Evolutionary conservation across 2,888 invertebrate species (phyloP).

Genomic region (Nudaria mundana): DNA sequence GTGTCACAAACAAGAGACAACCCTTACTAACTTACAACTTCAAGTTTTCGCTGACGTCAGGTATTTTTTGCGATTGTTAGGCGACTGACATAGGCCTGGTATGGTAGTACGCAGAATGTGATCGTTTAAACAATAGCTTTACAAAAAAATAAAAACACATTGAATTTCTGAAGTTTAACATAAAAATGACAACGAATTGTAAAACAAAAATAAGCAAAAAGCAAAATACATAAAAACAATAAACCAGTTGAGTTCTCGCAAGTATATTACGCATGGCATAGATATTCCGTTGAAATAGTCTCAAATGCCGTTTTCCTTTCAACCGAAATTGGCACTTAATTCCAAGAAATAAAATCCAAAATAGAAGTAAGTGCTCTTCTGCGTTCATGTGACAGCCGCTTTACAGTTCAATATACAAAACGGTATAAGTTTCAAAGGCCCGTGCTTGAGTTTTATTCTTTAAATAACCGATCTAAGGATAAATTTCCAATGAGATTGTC

Average conservation of each 20-base stretch:
- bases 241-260: conserved; percentile 39
- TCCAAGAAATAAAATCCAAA: conserved; percentile 39
- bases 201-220: conserved; percentile 26
- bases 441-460: conserved; percentile 21
- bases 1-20: too few relatives aligned
- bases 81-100: too few relatives aligned
- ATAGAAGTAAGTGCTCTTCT: conserved; percentile 33
- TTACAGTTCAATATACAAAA: conserved; percentile 22
- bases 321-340: conserved; percentile 43
- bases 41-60: too few relatives aligned
- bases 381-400: conserved; percentile 46
- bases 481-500: conserved; percentile 19
- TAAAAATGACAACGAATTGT: conserved; percentile 10
- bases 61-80: too few relatives aligned
- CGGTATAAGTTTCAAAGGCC: conserved; percentile 17
- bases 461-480: conserved; percentile 20
- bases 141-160: conserved; percentile 25
- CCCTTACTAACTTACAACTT: too few relatives aligned
- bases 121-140: too few relatives aligned
- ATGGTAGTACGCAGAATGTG: conserved; percentile 27
- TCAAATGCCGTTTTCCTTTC: conserved; percentile 38
- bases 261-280: conserved; percentile 57
- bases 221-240: conserved; percentile 37
- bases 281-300: conserved; percentile 30
- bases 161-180: conserved; percentile 12